Evolutionary conservation across 2,888 invertebrate genomes (phyloP).

Genomic region (Idaea aversata): DNA sequence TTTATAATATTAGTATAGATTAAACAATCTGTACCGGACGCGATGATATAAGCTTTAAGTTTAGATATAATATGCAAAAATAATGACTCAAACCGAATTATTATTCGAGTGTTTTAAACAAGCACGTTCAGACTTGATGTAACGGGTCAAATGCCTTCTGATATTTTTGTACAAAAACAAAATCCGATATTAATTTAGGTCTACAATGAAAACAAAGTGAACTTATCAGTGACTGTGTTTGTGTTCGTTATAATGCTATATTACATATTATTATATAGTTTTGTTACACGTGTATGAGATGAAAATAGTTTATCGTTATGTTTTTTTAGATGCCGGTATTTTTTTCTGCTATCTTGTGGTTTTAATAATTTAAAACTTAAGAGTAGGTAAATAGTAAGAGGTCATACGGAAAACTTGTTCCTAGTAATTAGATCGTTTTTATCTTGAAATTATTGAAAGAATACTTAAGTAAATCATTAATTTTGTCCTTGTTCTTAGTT

Average conservation of each 20-base stretch:
- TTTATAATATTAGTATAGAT: no score
- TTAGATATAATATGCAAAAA: constrained; percentile 5
- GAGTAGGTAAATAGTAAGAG: background rate
- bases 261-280: constrained; percentile 25
- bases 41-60: constrained; percentile 27
- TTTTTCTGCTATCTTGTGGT: background rate
- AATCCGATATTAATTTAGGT: constrained; percentile 35
- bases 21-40: constrained; percentile 4
- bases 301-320: background rate
- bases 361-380: background rate
- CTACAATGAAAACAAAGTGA: constrained; percentile 44
- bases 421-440: background rate
- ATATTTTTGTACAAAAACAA: constrained; percentile 22
- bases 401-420: background rate
- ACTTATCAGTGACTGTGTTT: constrained; percentile 42
- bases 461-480: constrained; percentile 17
- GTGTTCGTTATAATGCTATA: constrained; percentile 11
- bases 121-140: constrained; percentile 30
- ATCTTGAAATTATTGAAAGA: background rate
- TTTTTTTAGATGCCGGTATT: background rate
- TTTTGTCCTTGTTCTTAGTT: constrained; percentile 8
- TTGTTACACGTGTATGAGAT: constrained; percentile 27
- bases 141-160: constrained; percentile 32
- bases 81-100: constrained; percentile 13
- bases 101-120: constrained; percentile 18